Conservation (phyloP, 2,113 vertebrate genomes). For the Carassius gibelio region DNA sequence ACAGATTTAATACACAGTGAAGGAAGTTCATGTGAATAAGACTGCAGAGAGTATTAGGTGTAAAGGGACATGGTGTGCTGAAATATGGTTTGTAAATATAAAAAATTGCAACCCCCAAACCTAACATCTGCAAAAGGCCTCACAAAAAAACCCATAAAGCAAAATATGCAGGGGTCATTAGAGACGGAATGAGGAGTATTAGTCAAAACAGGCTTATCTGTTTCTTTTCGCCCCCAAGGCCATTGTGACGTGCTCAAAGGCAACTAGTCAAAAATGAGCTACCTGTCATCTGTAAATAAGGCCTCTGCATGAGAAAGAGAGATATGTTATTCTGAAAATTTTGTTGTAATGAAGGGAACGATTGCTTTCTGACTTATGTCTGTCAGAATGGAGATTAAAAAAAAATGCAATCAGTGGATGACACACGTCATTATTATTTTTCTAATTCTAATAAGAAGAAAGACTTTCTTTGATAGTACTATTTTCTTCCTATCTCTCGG, state of each 20-base stretch:
- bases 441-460: background rate
- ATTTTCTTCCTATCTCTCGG: no score
- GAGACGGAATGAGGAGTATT: constrained; percentile 11
- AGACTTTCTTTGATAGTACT: background rate
- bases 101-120: background rate
- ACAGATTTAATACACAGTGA: constrained; percentile 24
- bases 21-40: constrained; percentile 1
- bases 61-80: constrained; percentile 13
- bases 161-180: constrained; percentile 17
- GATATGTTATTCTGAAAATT: constrained; percentile 3
- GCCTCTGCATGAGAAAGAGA: background rate
- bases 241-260: constrained; percentile 5
- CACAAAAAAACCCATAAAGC: background rate
- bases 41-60: background rate
- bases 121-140: background rate
- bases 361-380: constrained; percentile 22
- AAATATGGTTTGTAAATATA: constrained; percentile 8
- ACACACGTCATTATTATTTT: constrained; percentile 7
- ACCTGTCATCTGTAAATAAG: constrained; percentile 32
- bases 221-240: background rate
- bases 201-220: constrained; percentile 34
- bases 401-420: constrained; percentile 21
- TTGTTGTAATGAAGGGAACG: constrained; percentile 12
- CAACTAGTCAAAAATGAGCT: constrained; percentile 7
- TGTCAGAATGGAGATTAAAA: constrained; percentile 7